Percentiles rank a stretch among this genome's conserved stretches.
Conservation (phyloP, 2,888 invertebrate species). For the Cephonodes hylas region DNA sequence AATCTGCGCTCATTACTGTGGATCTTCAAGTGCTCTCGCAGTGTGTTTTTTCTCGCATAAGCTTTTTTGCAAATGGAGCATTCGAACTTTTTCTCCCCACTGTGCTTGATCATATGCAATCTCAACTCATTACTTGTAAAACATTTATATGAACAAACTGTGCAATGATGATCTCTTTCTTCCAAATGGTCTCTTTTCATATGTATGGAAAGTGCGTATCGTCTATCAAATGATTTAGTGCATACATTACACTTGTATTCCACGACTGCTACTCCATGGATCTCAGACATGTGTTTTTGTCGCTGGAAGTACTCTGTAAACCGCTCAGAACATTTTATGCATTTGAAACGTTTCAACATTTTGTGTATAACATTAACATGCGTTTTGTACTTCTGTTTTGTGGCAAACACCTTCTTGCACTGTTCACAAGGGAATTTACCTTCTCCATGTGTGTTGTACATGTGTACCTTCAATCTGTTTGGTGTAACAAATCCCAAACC, state of each 20-base stretch:
- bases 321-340: constrained; percentile 56
- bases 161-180: constrained; percentile 43
- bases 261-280: constrained; percentile 52
- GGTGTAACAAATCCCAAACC: constrained; percentile 65
- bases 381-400: constrained; percentile 53
- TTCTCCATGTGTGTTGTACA: constrained; percentile 45
- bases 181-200: constrained; percentile 61
- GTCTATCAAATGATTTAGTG: constrained; percentile 46
- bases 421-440: constrained; percentile 51
- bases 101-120: constrained; percentile 18
- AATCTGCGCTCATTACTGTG: constrained; percentile 43
- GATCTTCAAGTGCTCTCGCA: constrained; percentile 46
- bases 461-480: constrained; percentile 58
- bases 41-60: constrained; percentile 22
- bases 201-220: constrained; percentile 55
- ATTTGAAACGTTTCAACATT: constrained; percentile 57
- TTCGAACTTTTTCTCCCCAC: constrained; percentile 8
- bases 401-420: constrained; percentile 55
- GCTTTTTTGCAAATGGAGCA: constrained; percentile 51
- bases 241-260: constrained; percentile 64
- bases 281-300: constrained; percentile 59
- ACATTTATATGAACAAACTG: constrained; percentile 47
- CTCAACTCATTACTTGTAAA: constrained; percentile 58
- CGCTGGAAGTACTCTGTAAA: constrained; percentile 60
- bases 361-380: constrained; percentile 58